Conservation (phyloP, 2,888 invertebrate species). For the Diarsia dahlii region DNA sequence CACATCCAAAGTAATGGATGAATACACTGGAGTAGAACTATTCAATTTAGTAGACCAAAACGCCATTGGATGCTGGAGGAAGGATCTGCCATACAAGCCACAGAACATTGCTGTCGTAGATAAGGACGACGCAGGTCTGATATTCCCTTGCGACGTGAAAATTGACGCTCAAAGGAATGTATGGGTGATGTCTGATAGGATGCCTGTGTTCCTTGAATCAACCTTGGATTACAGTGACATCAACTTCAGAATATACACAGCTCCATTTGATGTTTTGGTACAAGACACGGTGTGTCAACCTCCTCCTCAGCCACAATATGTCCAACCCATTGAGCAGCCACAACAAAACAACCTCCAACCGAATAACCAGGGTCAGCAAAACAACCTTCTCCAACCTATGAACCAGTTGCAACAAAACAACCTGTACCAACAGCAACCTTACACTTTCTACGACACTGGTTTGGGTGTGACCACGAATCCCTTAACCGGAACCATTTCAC, state of each 20-base stretch:
- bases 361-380: constrained; percentile 4
- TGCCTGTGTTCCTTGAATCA: constrained; percentile 94
- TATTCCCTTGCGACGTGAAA: constrained; percentile 95
- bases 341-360: constrained; percentile 49
- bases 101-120: constrained; percentile 93
- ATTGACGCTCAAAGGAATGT: constrained; percentile 93
- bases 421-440: constrained; percentile 48
- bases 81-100: constrained; percentile 91
- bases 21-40: constrained; percentile 93
- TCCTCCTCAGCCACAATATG: constrained; percentile 46
- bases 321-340: constrained; percentile 18
- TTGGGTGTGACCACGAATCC: constrained; percentile 60
- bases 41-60: constrained; percentile 95
- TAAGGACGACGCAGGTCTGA: constrained; percentile 93
- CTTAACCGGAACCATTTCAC: constrained; percentile 47
- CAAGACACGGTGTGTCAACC: constrained; percentile 94
- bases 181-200: constrained; percentile 96
- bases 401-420: not conserved
- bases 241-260: constrained; percentile 94
- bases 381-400: not conserved
- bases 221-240: constrained; percentile 94
- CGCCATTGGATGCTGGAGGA: constrained; percentile 96
- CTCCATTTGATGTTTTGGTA: constrained; percentile 92
- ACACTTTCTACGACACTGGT: constrained; percentile 58
- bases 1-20: constrained; percentile 94